phyloP scores from a whole-genome alignment of 1,140 invertebrate species.

The Bursaphelenchus mucronatus region DNA sequence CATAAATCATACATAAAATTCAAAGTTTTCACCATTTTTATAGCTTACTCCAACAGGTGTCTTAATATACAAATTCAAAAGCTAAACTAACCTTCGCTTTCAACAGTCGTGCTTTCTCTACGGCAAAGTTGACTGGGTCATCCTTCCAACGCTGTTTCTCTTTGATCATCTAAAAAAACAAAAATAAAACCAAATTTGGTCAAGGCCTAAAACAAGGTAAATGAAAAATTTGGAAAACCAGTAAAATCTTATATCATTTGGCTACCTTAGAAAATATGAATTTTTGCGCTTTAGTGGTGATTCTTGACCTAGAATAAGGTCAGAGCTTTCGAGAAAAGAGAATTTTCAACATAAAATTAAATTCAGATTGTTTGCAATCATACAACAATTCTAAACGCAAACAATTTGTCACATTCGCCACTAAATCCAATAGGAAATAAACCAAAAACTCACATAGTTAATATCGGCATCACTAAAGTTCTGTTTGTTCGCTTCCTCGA shows the following conservation, averaged over 20 bases:
- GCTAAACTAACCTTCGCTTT: constrained; percentile 71
- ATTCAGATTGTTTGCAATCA: no score
- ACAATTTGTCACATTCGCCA: constrained; percentile 4
- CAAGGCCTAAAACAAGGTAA: not conserved
- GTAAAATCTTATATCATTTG: no score
- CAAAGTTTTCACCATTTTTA: not conserved
- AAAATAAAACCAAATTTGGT: constrained; percentile 13
- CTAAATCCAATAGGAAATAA: no score
- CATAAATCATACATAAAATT: no score
- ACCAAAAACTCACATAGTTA: constrained; percentile 65
- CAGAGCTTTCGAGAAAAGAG: no score
- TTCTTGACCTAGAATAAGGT: no score
- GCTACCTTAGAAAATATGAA: no score
- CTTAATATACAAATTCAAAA: constrained; percentile 19
- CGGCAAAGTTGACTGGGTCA: constrained; percentile 89
- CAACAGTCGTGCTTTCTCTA: constrained; percentile 89
- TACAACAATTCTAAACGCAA: no score
- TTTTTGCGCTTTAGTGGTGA: no score
- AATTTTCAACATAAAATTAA: no score
- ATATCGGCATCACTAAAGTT: constrained; percentile 80
- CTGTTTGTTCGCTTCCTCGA: constrained; percentile 81
- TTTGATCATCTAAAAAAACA: constrained; percentile 72
- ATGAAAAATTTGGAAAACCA: not conserved
- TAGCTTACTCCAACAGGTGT: not conserved
- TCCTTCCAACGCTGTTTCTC: constrained; percentile 88